A percentile compares a stretch with the other conserved stretches of the same genome.
phyloP scores from a whole-genome alignment of 92 coral and sea anemone genomes.

The Chrysogorgia sp. region DNA sequence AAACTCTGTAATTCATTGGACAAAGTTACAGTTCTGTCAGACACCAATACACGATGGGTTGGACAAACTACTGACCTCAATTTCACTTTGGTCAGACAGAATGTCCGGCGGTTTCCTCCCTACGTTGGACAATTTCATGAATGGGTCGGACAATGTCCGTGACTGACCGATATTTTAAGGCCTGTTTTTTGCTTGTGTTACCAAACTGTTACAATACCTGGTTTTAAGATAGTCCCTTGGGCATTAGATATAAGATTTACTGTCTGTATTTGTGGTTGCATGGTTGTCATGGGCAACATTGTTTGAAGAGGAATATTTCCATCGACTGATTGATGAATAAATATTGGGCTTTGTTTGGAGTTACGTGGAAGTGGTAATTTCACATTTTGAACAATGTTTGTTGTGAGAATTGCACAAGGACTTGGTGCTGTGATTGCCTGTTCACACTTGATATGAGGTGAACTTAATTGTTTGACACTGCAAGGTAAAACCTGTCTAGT shows the following conservation, averaged over 20 bases:
- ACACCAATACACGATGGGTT: too few species aligned
- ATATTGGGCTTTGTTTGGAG: conserved; percentile 35
- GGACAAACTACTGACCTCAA: too few species aligned
- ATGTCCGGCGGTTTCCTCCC: too few species aligned
- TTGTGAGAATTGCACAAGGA: conserved; percentile 14
- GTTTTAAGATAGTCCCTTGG: conserved; percentile 15
- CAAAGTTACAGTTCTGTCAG: too few species aligned
- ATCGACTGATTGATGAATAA: conserved; percentile 24
- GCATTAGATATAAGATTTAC: conserved; percentile 31
- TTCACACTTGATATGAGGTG: conserved; percentile 3
- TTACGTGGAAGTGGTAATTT: conserved; percentile 39
- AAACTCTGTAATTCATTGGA: too few species aligned
- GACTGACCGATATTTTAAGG: too few species aligned
- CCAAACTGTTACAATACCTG: conserved; percentile 24
- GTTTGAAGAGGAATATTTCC: conserved; percentile 35
- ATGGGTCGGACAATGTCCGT: too few species aligned
- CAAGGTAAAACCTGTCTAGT: conserved; percentile 2
- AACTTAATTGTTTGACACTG: background rate
- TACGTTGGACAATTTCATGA: too few species aligned
- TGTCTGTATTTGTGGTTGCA: conserved; percentile 33
- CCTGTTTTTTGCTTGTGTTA: background rate
- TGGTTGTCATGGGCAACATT: conserved; percentile 21
- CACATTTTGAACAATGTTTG: conserved; percentile 14
- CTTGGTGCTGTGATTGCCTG: conserved; percentile 1
- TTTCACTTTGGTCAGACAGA: too few species aligned